Evolutionary conservation across 2,113 vertebrate species (phyloP).

Genomic region (Thalassarche chlororhynchos): DNA sequence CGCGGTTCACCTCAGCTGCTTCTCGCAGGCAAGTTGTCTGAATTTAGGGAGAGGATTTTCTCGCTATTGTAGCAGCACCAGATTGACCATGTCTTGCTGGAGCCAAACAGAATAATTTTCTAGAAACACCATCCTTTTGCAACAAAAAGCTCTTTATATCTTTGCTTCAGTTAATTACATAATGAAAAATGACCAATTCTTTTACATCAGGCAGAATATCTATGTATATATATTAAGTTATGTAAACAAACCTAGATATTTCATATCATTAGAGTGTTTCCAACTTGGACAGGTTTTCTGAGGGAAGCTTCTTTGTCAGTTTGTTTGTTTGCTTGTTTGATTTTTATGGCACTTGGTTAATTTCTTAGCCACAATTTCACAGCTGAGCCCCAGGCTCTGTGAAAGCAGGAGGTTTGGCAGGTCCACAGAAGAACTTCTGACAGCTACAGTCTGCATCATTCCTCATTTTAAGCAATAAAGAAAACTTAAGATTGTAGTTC

Average conservation of each 20-base stretch:
- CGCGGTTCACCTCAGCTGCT: background rate
- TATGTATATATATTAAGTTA: background rate
- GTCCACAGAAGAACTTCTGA: background rate
- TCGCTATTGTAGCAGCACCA: fast-evolving
- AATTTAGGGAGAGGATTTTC: background rate
- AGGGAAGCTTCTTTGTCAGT: background rate
- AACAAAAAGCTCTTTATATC: background rate
- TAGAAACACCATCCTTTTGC: background rate
- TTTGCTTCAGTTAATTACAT: background rate
- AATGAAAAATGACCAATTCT: background rate
- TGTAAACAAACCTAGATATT: background rate
- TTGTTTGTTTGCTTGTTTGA: background rate
- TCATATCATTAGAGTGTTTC: background rate
- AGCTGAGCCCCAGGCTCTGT: background rate
- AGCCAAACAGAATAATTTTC: background rate
- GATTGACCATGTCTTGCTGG: background rate
- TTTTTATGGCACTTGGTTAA: background rate
- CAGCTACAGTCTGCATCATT: background rate
- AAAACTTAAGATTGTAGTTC: background rate
- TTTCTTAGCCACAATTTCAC: background rate
- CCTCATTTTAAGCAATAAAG: background rate
- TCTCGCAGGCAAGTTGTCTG: background rate
- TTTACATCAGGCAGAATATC: background rate
- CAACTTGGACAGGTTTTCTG: background rate
- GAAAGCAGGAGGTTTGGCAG: background rate